These are phyloP conservation scores for Tenodera sinensis DNA, from an alignment of 2,888 invertebrate genomes.

Conservation along the genomic window DNA sequence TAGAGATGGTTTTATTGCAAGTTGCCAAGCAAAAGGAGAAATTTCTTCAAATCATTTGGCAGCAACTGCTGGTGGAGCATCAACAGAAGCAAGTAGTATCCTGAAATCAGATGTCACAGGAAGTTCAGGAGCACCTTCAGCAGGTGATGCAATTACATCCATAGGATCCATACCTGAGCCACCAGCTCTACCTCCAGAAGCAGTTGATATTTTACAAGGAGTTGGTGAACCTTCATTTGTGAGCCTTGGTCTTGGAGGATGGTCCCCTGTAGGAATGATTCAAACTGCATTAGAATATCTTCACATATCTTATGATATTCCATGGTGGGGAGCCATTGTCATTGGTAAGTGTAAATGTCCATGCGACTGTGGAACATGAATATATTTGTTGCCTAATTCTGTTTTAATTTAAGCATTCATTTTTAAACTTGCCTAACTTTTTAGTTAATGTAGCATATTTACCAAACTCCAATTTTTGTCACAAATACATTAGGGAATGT, in stretches of 20 bases:
- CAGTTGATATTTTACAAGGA: constrained; percentile 6
- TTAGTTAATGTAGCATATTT: too few relatives aligned
- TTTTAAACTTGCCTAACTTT: too few relatives aligned
- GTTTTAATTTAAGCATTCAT: too few relatives aligned
- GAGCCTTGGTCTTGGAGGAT: constrained; percentile 79
- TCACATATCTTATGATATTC: constrained; percentile 75
- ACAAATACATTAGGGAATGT: too few relatives aligned
- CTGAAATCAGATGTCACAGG: neutral
- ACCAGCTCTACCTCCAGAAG: constrained; percentile 3
- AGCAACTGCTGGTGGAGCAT: neutral
- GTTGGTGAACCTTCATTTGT: constrained; percentile 72
- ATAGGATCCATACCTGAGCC: constrained; percentile 24
- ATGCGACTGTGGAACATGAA: too few relatives aligned
- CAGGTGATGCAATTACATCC: neutral
- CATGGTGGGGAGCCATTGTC: constrained; percentile 91
- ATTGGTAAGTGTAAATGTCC: constrained; percentile 51
- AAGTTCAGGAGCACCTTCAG: neutral
- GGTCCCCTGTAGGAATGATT: constrained; percentile 76
- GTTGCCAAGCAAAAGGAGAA: neutral
- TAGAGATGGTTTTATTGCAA: neutral
- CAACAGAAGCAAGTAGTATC: neutral
- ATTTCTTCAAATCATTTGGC: neutral
- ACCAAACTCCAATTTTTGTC: too few relatives aligned
- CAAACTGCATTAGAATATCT: constrained; percentile 78
- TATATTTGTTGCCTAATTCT: too few relatives aligned